Base-by-base conservation (phyloP, 2,113 vertebrate genomes). In the Siniperca chuatsi region DNA sequence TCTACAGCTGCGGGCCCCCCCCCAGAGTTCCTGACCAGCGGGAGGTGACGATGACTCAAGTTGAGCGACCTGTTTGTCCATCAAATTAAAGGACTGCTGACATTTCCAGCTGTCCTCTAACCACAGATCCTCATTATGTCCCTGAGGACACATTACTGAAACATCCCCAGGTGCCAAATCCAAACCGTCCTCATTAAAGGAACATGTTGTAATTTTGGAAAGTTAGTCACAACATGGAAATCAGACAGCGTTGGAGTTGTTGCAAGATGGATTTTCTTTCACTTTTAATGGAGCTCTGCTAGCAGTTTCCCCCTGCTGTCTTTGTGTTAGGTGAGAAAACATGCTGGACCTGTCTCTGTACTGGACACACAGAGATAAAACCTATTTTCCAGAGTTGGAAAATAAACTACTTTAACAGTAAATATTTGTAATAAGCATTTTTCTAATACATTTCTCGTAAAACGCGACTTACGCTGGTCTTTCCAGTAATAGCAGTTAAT, bases 21-120 rank as follows among this genome's bases (percentile, higher is more conserved):
- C 23, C 29, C 29, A 21, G 3, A 25, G 25, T 29, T 33, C 40
- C 29, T 8, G 66, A 37, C 80, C 66, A 67, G 66, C 52, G 21
- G 71, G 65, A 61, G 80, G 70, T 67, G 76, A 61, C 21, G 25
- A 60, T 73, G 72, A 72, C 50, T 87, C 81, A 46, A 75, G 71
- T 25, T 7, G 10, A 66, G 58, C 21, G 21, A 70, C 70, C 65
- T 37, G 71, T 67, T 65, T 42, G 70, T 61, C 50, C 73, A 64
- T 75, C 83, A 65, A 65, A 40, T 57, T 48, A 16, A 57, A 85
- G n/a, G 42, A 16, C 58, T 21, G 44, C 37, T 77, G 77, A 44
- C 81, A 67, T 79, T 83, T 83, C 70, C 57, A 64, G 61, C 75
- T 57, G 68, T 62, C 46, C 29, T 55, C 71, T 8, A 8, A 58